Conservation (phyloP, 2,797 vertebrate genomes). For the Gila robusta region DNA sequence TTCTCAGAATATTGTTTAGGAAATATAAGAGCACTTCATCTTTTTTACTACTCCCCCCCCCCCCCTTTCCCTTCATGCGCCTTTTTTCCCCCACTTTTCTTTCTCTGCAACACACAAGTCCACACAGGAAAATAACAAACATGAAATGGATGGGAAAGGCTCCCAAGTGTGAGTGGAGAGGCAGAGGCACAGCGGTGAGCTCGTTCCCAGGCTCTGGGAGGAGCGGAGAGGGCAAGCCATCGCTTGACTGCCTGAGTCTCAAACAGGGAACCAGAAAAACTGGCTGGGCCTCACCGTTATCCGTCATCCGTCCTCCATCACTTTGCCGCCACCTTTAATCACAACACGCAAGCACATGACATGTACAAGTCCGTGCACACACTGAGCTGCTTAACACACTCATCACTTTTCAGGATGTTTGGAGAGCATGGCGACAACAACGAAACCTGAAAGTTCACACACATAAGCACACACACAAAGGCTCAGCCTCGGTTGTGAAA, state of each 20-base stretch:
- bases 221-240: constrained; percentile 72
- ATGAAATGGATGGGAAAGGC: constrained; percentile 81
- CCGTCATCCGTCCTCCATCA: constrained; percentile 72
- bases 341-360: constrained; percentile 57
- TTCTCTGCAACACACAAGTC: constrained; percentile 75
- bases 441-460: constrained; percentile 39
- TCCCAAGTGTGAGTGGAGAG: constrained; percentile 72
- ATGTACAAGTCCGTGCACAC: constrained; percentile 54
- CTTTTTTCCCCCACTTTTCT: constrained; percentile 1
- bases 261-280: constrained; percentile 79
- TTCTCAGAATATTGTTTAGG: constrained; percentile 69
- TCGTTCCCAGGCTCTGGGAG: constrained; percentile 79
- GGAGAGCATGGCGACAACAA: not conserved
- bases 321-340: constrained; percentile 22
- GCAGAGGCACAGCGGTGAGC: constrained; percentile 65
- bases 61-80: not conserved
- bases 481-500: constrained; percentile 48
- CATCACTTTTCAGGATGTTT: constrained; percentile 38
- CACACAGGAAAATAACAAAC: constrained; percentile 85
- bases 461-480: constrained; percentile 9
- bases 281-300: constrained; percentile 75
- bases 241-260: constrained; percentile 73
- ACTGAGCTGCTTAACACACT: constrained; percentile 46
- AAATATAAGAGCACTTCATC: constrained; percentile 75
- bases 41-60: constrained; percentile 49